Evolutionary conservation across 37 sponge, comb jelly and placozoan species (phyloP), one percentile per base, ranked within the genome.

Genomic region (Geodia barretti): DNA sequence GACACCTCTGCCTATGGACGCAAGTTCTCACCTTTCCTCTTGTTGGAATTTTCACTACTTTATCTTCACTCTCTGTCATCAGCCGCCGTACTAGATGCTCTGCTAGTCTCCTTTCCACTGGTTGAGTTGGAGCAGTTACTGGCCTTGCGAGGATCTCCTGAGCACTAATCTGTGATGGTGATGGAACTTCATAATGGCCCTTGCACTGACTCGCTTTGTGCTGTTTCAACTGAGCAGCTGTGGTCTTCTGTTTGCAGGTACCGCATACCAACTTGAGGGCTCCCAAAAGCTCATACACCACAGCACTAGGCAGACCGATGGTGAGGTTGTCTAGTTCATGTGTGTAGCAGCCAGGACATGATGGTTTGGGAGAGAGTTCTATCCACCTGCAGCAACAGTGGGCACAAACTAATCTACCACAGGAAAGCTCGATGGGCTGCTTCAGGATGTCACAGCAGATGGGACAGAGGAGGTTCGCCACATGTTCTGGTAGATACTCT

Each of bases 311-410:
- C 59, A 4, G 1, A 5, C 30, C 3, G 33, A 68, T 25, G 0
- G 39, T 32, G 26, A 28, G 8, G 70, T 41, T 33, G 33, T 28
- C 36, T 1, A 67, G 2, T 4, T 39, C 33, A 24, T 8, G 47
- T 30, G 1, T 2, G 59, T 79, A 67, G 60, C 79, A 79, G 79
- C 79, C 66, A 14, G 79, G 79, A 34, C 77, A 77, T 14, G 39
- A 36, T 30, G 60, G 38, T 1, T 11, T 1, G 21, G 25, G 1
- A 36, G 39, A 62, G 0, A 35, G 1, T 5, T 31, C 11, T 63
- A 77, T 21, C 77, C 77, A 77, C 65, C 17, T 62, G 32, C 69
- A 42, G n/a, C 68, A 68, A 20, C 79, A 79, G 7, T 1, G 29
- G 8, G 33, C 54, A 68, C 79, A 79, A 29, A 79, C 59, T 4